Base-by-base conservation (phyloP, 1,140 invertebrate species). In the Bombus polaris region DNA sequence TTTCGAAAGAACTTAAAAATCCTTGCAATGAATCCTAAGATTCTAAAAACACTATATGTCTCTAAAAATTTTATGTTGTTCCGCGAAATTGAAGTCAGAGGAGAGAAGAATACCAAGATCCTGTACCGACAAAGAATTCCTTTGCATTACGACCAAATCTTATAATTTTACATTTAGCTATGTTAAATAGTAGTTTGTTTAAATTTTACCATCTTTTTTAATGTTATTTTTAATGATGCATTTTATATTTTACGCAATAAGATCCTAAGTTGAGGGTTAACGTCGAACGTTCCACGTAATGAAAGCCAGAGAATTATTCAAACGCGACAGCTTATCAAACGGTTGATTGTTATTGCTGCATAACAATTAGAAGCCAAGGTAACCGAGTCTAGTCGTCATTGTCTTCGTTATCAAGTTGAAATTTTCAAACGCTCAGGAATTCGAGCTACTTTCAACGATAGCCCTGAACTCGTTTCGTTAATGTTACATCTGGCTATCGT, bases 401-500 rank as follows among this genome's bases (percentile, higher is more conserved):
- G 47, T 59, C 39, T 73, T 32, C 9, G 71, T 59, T 25, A 35
- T 35, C 12, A 35, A 76, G 9, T 32, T 18, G 9, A n/a, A 44
- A 37, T 57, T 76, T 76, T 57, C 44, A 76, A 76, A 35, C 74
- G 53, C 37, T 59, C 22, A 35, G 35, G 47, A 76, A 76, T 76
- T 76, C 47, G 13, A 25, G 35, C 47, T 22, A 37, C 74, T 79
- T 79, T 79, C 39, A 68, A n/a, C 62, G 59, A 44, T 44, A 66
- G 47, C 77, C 77, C 62, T 79, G 77, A 79, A 79, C 77, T 79
- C 39, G n/a, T 79, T 79, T 35, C 77, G 42, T 44, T 75, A 75
- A 75, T 65, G 32, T 78, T 65, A 44, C 13, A 65, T 42, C 57
- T 39, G 75, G 28, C 65, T 78, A n/a, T 44, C 35, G 76, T 78